Percentiles rank a stretch among this genome's conserved stretches.
phyloP scores from a whole-genome alignment of 2,113 vertebrate genomes.

The Erinaceus europaeus region DNA sequence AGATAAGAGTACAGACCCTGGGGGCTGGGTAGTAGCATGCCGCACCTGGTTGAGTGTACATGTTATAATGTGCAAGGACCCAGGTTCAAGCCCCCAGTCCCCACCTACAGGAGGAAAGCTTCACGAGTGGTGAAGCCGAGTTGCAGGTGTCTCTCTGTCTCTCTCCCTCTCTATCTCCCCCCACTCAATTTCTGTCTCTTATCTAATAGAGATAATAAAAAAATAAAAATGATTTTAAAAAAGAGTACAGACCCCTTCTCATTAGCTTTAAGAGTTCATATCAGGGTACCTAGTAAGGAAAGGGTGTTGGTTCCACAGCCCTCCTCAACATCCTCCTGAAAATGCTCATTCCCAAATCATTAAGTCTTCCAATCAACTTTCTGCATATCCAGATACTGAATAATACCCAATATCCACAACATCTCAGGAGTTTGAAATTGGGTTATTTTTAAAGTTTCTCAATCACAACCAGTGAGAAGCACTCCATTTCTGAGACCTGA shows the following conservation, averaged over 20 bases:
- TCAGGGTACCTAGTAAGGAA: not conserved
- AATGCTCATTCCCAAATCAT: conserved; percentile 14
- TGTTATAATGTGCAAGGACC: no score
- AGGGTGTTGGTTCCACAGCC: not conserved
- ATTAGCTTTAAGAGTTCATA: not conserved
- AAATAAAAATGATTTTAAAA: no score
- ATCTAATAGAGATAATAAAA: no score
- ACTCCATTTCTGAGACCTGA: not conserved
- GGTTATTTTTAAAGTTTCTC: not conserved
- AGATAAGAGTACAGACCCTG: not conserved
- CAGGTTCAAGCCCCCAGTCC: no score
- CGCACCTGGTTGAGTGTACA: no score
- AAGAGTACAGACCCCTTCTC: no score
- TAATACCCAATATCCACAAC: not conserved
- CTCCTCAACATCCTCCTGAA: not conserved
- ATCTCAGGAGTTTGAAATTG: not conserved
- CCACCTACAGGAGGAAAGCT: no score
- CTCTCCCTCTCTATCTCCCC: not conserved
- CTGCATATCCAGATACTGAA: not conserved
- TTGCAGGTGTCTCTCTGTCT: no score
- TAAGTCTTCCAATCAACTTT: conserved; percentile 16
- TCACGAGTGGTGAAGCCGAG: no score
- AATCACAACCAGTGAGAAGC: not conserved
- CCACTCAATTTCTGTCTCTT: not conserved
- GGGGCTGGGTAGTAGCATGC: no score